These are phyloP conservation scores for Ianthella basta DNA, from an alignment of 37 sponge, comb jelly and placozoan genomes.

Conservation along the genomic window DNA sequence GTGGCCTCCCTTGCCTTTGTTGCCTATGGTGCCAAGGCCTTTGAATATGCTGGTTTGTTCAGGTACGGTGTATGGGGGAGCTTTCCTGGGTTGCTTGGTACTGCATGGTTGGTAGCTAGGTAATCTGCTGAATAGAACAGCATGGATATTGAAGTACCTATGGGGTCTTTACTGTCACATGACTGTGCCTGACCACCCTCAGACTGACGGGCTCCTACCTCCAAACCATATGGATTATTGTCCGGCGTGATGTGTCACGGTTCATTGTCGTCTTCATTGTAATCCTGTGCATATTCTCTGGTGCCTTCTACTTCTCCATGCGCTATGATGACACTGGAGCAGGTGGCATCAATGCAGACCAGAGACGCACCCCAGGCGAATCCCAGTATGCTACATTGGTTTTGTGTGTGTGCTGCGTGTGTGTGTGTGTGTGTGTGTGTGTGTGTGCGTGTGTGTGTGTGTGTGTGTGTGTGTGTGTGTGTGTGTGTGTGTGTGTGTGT, in stretches of 20 bases:
- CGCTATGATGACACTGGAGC: slow-evolving; percentile 24
- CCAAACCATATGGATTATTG: background rate
- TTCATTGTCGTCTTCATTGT: background rate
- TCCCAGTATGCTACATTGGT: too few relatives aligned
- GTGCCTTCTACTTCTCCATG: slow-evolving; percentile 14
- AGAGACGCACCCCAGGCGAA: background rate
- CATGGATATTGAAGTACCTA: background rate
- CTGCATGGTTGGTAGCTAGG: background rate
- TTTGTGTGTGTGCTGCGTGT: too few relatives aligned
- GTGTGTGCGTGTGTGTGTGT: too few relatives aligned
- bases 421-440: too few relatives aligned
- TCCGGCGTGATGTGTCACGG: background rate
- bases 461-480: too few relatives aligned
- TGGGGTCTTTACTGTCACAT: background rate
- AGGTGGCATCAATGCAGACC: background rate
- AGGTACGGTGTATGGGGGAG: background rate
- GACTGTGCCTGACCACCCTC: background rate
- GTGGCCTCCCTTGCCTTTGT: slow-evolving; percentile 25
- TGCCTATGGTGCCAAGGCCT: slow-evolving; percentile 16
- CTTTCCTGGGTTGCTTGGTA: background rate
- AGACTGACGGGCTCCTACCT: slow-evolving; percentile 28
- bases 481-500: too few relatives aligned
- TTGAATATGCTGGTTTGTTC: slow-evolving; percentile 23
- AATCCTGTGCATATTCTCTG: background rate
- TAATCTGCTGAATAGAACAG: background rate